Conservation (phyloP, 2,797 vertebrate species). For the Characodon lateralis region DNA sequence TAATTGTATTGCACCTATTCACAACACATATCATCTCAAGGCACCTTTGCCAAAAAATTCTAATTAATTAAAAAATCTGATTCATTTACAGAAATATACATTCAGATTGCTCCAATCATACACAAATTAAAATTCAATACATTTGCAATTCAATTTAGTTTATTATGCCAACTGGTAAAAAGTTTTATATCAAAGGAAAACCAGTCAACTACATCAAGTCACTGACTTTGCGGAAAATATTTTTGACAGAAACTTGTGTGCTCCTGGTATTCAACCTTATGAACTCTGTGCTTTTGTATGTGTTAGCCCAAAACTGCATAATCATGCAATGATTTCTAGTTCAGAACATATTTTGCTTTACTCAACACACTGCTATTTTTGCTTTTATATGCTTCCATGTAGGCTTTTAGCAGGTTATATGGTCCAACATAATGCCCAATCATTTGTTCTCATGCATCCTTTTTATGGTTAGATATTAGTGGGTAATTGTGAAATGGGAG, state of each 20-base stretch:
- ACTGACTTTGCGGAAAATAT: no score
- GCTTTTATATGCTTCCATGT: no score
- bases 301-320: background rate
- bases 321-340: background rate
- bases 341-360: background rate
- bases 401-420: background rate
- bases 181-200: background rate
- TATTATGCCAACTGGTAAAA: background rate
- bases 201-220: background rate
- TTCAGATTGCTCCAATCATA: background rate
- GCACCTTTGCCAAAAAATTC: background rate
- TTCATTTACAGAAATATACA: background rate
- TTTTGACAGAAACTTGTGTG: background rate
- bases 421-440: background rate
- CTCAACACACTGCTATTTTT: background rate
- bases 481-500: background rate
- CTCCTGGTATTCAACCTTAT: background rate
- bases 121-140: background rate
- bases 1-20: background rate
- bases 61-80: background rate
- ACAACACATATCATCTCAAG: background rate
- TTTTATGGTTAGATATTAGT: background rate
- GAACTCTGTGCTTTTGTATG: background rate
- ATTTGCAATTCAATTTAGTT: background rate
- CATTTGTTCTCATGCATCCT: background rate